Evolutionary conservation across 2,888 invertebrate genomes (phyloP), one percentile per base, ranked within the genome.

Genomic region (Acleris emargana): DNA sequence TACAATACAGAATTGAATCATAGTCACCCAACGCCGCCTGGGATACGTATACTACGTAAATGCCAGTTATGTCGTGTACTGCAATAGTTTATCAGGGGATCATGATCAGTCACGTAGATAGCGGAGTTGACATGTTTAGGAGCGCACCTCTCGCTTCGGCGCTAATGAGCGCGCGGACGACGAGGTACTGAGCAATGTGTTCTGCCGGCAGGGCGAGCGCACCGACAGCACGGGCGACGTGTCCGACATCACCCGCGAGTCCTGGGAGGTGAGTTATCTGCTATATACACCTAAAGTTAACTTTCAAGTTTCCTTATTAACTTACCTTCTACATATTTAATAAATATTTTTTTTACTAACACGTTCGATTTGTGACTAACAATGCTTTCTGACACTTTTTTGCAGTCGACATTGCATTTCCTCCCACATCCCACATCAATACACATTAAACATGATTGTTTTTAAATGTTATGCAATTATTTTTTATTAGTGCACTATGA

Each of bases 181-280:
- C 32, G 32, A 9, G 32, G 32, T 9, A 32, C 43, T 71, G 64
- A 72, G 72, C 69, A 57, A 73, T 62, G 55, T 69, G 49, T 43
- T 69, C 18, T 71, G 71, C 68, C 73, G 76, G 54, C 75, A 93
- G 89, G 93, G 91, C 72, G 91, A 93, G 69, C 93, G 95, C 62
- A 93, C 94, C 68, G 94, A 94, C 73, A 95, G 95, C 80, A 94
- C 95, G 67, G 95, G 95, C 64, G 96, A 97, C 83, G 95, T 97
- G 45, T 94, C 95, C 11, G 97, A 97, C 79, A 93, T 97, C 71
- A 97, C 97, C 62, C 95, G 97, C 81, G 97, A 97, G 87, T 97
- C 97, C 69, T 98, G 98, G 98, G 97, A 98, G 97, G 98, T 98
- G 91, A 95, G 96, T 94, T 47, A 11, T 28, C 20, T 18, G 4